Evolutionary conservation across 2,797 vertebrate species (phyloP), one percentile per base, ranked within the genome.

Genomic region (Lacerta bilineata): DNA sequence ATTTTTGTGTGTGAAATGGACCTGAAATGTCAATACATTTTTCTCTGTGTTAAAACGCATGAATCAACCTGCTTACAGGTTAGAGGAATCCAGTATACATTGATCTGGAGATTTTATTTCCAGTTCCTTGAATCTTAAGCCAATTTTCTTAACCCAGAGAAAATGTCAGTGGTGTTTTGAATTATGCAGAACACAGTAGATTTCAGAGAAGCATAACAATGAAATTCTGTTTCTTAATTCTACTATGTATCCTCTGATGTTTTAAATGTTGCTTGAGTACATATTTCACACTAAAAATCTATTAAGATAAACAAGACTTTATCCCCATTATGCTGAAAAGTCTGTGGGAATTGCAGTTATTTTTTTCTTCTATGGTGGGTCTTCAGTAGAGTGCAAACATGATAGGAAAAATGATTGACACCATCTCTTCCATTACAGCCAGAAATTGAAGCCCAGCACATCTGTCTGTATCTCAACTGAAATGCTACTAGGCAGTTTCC

Each of bases 211-310:
- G 83, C 85, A 66, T 55, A 41, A 46, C 39, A 75, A 43, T 61
- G 84, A 13, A 29, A 27, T 89, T 71, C 0, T 17, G 18, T 25
- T 41, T 90, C 87, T 89, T 77, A 39, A 50, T 80, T 23, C 41
- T 39, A 2, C 39, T 80, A 39, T 75, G 39, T 27, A 85, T 25
- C n/a, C 61, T 68, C 20, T 86, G 25, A 76, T 5, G 9, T 43
- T 89, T 80, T 68, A 87, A 92, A 94, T 83, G 86, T 87, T 4
- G 0, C 83, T 71, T 17, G 86, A 87, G 1, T 74, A 86, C 20
- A 85, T 71, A 0, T 0, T 55, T 55, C 50, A 55, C 50, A 55
- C 4, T 4, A 55, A 71, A 71, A 29, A 27, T 29, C 29, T 71
- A 71, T 33, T 71, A 13, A 71, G n/a, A 33, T 71, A 71, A 11